phyloP scores from a whole-genome alignment of 2,113 vertebrate species.

The Zootoca vivipara region DNA sequence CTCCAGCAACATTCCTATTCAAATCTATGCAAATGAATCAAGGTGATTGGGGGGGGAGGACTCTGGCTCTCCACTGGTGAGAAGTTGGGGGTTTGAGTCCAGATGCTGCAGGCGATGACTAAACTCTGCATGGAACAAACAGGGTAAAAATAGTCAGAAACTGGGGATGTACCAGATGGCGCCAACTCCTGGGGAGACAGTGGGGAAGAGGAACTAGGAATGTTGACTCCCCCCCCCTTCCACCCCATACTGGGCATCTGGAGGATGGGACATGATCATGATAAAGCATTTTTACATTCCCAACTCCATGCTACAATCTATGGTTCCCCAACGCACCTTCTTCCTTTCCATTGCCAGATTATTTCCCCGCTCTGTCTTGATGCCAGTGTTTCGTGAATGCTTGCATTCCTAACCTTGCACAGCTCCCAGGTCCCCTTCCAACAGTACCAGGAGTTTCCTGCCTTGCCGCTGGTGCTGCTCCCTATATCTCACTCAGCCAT shows the following conservation, averaged over 20 bases:
- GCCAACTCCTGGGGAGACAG: constrained; percentile 9
- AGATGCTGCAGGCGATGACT: constrained; percentile 26
- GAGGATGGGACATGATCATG: not conserved
- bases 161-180: constrained; percentile 33
- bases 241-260: constrained; percentile 6
- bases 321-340: no score
- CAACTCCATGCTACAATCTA: not conserved
- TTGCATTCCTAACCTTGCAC: not conserved
- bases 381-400: not conserved
- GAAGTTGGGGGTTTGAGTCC: constrained; percentile 22
- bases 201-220: not conserved
- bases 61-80: constrained; percentile 24
- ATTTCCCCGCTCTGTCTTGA: not conserved
- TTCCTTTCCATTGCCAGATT: not conserved
- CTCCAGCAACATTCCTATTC: not conserved
- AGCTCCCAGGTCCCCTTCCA: not conserved
- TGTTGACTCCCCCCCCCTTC: not conserved
- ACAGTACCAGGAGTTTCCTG: no score
- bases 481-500: not conserved
- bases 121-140: constrained; percentile 11
- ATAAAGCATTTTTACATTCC: not conserved
- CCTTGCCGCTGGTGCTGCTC: not conserved
- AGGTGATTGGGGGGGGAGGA: not conserved
- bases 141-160: constrained; percentile 32
- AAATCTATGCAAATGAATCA: constrained; percentile 31